Base-by-base conservation (phyloP, 2,888 invertebrate species). In the Cheilosia scutellata region DNA sequence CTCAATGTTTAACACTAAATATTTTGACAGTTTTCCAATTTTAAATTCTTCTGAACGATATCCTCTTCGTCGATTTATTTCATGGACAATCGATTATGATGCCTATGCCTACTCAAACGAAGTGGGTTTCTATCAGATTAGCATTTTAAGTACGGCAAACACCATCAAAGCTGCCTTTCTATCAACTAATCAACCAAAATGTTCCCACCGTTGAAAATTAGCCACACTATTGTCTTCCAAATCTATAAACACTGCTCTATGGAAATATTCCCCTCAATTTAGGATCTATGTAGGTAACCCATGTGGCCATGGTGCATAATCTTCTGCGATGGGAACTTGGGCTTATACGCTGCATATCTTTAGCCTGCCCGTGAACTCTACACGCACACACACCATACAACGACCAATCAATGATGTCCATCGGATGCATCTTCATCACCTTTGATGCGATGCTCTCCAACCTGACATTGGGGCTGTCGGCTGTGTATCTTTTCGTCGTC, bases 321-420 rank as follows among this genome's bases (percentile, higher is more conserved):
- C 63, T 58, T 44, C 65, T 33, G 51, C 58, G 53, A 86, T 86
- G 86, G 82, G 86, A 86, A 86, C 71, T 86, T 51, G 47, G 71
- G 80, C 75, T 75, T 25, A 25, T 51, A 53, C 47, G 65, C 76
- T 60, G 83, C 74, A 78, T 74, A 78, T 72, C 65, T 25, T 80
- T 76, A 62, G 57, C 68, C 57, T 77, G 86, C 60, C 79, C 66
- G 66, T 84, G 84, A 84, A 80, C 84, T 80, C 66, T 71, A 11
- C 44, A 53, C 79, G 66, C 62, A 82, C 86, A 80, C 65, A 77
- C 60, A 66, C 62, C 55, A 40, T 53, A 66, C 13, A 57, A 40
- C 66, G 49, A 63, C 58, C 70, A 76, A 76, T 77, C 78, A 72
- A 72, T 78, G 82, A 80, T 80, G 86, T 77, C 82, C 86, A 82